Conservation (phyloP, 2,797 vertebrate genomes). For the Amazona ochrocephala region DNA sequence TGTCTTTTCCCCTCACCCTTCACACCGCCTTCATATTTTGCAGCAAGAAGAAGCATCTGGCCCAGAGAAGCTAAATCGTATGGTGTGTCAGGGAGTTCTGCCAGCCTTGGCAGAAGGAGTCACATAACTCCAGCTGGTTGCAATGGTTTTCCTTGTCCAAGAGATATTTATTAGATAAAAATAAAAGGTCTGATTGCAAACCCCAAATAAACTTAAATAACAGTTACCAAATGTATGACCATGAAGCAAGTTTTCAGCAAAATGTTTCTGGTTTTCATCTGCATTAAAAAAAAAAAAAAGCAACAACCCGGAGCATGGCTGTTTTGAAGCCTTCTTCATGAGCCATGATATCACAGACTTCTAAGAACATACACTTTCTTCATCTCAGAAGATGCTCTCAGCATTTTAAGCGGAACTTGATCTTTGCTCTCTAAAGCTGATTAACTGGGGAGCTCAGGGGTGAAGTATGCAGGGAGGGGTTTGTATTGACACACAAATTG, state of each 20-base stretch:
- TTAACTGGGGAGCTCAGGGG: background rate
- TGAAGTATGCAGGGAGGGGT: accelerated
- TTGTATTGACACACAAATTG: background rate
- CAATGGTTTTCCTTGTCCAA: slow-evolving; percentile 3
- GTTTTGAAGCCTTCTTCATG: background rate
- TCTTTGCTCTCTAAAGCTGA: background rate
- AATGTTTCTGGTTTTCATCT: background rate
- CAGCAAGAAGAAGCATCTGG: slow-evolving; percentile 46
- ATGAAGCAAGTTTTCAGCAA: background rate
- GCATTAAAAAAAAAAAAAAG: background rate
- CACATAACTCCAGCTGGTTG: slow-evolving; percentile 35
- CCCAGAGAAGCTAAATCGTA: background rate
- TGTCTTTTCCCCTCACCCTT: background rate
- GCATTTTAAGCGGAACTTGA: background rate
- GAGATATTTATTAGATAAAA: slow-evolving; percentile 39
- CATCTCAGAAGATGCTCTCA: background rate
- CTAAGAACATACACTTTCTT: background rate
- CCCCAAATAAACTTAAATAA: slow-evolving; percentile 7
- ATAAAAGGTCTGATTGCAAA: background rate
- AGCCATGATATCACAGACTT: background rate
- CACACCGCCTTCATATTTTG: slow-evolving; percentile 42
- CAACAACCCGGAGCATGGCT: accelerated
- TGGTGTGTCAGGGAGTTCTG: slow-evolving; percentile 17
- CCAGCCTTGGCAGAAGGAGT: slow-evolving; percentile 31
- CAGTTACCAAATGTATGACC: background rate